A percentile compares a stretch with the other conserved stretches of the same genome.
phyloP scores from a whole-genome alignment of 2,113 vertebrate species.

The Geothlypis trichas region DNA sequence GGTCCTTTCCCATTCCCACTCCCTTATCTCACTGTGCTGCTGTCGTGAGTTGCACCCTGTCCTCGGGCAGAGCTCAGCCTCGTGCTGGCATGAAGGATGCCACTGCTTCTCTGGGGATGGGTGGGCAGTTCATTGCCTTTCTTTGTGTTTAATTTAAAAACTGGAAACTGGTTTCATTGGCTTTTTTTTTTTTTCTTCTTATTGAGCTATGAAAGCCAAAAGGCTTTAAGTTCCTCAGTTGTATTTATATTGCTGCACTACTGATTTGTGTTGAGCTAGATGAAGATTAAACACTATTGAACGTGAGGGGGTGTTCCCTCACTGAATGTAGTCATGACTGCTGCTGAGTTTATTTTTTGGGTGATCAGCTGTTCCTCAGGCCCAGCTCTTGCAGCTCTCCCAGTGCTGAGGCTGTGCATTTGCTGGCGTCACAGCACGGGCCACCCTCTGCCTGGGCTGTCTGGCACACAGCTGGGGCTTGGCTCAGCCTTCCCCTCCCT shows the following conservation, averaged over 20 bases:
- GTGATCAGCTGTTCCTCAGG: not conserved
- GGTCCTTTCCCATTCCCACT: not conserved
- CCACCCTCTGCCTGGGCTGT: not conserved
- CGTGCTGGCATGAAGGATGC: constrained; percentile 12
- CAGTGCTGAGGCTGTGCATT: fast-evolving
- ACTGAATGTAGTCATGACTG: constrained; percentile 2
- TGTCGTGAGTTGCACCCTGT: not conserved
- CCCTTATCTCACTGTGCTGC: constrained; percentile 18
- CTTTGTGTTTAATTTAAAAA: constrained; percentile 58
- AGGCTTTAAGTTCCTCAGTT: constrained; percentile 40
- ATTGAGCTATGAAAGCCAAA: constrained; percentile 11
- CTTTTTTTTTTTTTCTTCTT: not conserved
- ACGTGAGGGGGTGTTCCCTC: not conserved
- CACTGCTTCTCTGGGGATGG: constrained; percentile 11
- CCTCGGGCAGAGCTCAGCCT: not conserved
- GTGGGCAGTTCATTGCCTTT: constrained; percentile 45
- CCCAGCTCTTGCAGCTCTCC: not conserved
- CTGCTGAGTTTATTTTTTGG: constrained; percentile 8
- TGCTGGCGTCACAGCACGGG: not conserved
- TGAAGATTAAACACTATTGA: constrained; percentile 76
- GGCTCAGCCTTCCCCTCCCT: not conserved
- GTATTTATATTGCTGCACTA: constrained; percentile 75
- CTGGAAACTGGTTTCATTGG: constrained; percentile 42
- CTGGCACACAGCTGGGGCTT: not conserved
- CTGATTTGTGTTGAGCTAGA: constrained; percentile 68